Evolutionary conservation across 92 coral and sea anemone species (phyloP).

Genomic region (Zoanthus solanderi): DNA sequence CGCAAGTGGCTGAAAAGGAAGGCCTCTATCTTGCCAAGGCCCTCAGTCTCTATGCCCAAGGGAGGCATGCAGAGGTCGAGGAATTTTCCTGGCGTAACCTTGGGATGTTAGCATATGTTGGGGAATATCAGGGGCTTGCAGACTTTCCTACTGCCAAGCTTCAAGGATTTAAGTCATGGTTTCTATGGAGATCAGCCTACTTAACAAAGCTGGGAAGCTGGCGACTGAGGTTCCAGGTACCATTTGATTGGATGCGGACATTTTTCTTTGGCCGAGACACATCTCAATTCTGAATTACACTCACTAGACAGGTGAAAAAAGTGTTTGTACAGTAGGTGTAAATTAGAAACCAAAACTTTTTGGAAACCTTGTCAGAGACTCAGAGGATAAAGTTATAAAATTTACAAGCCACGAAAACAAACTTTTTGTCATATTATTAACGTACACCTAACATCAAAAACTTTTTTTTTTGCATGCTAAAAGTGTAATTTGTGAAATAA

Average conservation of each 20-base stretch:
- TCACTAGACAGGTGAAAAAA: no score
- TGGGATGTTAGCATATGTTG: constrained; percentile 97
- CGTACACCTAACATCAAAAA: no score
- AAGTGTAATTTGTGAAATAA: no score
- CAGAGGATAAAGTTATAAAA: no score
- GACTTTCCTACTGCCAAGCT: constrained; percentile 91
- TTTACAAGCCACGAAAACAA: no score
- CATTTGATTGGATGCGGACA: constrained; percentile 98
- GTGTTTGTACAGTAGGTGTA: no score
- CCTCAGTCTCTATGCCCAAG: constrained; percentile 72
- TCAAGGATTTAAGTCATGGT: constrained; percentile 96
- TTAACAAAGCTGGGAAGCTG: constrained; percentile 95
- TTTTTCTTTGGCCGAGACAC: constrained; percentile 95
- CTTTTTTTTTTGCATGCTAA: no score
- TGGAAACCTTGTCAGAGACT: no score
- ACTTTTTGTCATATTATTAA: no score
- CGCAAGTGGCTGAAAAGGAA: constrained; percentile 96
- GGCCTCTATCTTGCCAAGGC: constrained; percentile 91
- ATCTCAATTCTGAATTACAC: constrained; percentile 75
- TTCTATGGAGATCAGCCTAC: constrained; percentile 97
- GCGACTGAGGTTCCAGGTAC: constrained; percentile 95
- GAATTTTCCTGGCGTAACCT: constrained; percentile 90
- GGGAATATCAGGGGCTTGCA: constrained; percentile 91
- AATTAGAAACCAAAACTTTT: no score
- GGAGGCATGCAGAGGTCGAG: constrained; percentile 61